Evolutionary conservation across 2,113 vertebrate genomes (phyloP).

Genomic region (Notiomystis cincta): DNA sequence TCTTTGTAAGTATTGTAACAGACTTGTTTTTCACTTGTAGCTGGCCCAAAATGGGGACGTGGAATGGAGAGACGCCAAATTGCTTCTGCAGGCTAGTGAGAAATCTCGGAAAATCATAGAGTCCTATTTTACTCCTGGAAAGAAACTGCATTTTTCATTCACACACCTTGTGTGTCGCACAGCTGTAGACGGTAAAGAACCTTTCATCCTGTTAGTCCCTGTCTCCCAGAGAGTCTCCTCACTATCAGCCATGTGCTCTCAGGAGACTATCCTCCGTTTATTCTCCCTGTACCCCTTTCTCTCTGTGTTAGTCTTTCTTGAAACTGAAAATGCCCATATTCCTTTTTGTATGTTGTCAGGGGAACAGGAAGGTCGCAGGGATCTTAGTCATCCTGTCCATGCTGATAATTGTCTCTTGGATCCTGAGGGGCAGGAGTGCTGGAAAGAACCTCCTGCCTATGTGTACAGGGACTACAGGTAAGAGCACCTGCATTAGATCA

Average conservation of each 20-base stretch:
- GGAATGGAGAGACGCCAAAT: conserved; percentile 76
- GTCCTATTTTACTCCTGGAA: conserved; percentile 88
- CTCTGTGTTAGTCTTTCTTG: not conserved
- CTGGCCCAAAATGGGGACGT: conserved; percentile 82
- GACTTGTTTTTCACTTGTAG: conserved; percentile 60
- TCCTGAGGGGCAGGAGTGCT: conserved; percentile 88
- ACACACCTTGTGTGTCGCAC: conserved; percentile 92
- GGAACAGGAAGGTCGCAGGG: conserved; percentile 86
- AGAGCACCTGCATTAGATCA: not conserved
- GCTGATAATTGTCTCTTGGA: conserved; percentile 96
- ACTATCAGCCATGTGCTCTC: not conserved
- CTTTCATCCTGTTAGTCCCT: not conserved
- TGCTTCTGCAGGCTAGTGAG: conserved; percentile 88
- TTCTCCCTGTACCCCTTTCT: not conserved
- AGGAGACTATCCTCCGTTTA: not conserved
- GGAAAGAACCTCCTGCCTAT: conserved; percentile 91
- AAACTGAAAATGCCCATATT: not conserved
- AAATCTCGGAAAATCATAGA: conserved; percentile 79
- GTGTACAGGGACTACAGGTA: conserved; percentile 93
- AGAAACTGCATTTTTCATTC: conserved; percentile 84
- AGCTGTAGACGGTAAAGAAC: conserved; percentile 81
- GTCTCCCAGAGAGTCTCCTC: not conserved
- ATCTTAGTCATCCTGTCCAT: conserved; percentile 93
- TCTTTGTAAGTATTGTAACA: not conserved
- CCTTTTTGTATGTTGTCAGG: conserved; percentile 62